A percentile compares a stretch with the other conserved stretches of the same genome.
Conservation (phyloP, 64 coral and sea anemone genomes). For the Actinia tenebrosa region DNA sequence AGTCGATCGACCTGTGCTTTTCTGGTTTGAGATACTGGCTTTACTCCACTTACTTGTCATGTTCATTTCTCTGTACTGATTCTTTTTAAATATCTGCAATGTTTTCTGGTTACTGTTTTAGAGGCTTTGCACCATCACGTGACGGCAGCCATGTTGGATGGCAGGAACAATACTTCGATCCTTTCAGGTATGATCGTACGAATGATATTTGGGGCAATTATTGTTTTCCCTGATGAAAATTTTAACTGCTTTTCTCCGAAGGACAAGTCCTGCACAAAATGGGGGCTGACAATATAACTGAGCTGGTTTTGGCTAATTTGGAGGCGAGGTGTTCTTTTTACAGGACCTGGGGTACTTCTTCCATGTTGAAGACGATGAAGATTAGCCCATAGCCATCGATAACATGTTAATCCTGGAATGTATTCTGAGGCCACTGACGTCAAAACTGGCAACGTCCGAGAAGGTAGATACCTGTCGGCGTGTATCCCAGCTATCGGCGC, state of each 20-base stretch:
- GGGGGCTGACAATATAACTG: slow-evolving; percentile 16
- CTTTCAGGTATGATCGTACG: too few species aligned
- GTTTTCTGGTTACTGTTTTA: too few species aligned
- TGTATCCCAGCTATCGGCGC: slow-evolving; percentile 27
- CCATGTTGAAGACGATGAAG: slow-evolving; percentile 2
- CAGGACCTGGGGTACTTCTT: slow-evolving; percentile 7
- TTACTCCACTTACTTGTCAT: too few species aligned
- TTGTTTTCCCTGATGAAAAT: slow-evolving; percentile 22
- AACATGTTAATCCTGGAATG: slow-evolving; percentile 4
- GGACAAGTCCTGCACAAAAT: slow-evolving; percentile 29
- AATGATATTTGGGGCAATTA: background rate
- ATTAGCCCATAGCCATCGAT: background rate
- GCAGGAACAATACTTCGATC: too few species aligned
- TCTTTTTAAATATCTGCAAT: too few species aligned
- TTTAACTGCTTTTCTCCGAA: slow-evolving; percentile 37
- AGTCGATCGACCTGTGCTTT: too few species aligned
- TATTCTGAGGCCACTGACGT: background rate
- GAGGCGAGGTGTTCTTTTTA: background rate
- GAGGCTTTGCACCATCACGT: too few species aligned
- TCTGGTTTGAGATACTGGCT: too few species aligned
- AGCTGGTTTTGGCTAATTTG: background rate
- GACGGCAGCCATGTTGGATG: too few species aligned
- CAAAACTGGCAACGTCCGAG: slow-evolving; percentile 28
- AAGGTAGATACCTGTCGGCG: slow-evolving; percentile 22
- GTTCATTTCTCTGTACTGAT: too few species aligned